Evolutionary conservation across 1,140 invertebrate genomes (phyloP).

Genomic region (Eumeta japonica): DNA sequence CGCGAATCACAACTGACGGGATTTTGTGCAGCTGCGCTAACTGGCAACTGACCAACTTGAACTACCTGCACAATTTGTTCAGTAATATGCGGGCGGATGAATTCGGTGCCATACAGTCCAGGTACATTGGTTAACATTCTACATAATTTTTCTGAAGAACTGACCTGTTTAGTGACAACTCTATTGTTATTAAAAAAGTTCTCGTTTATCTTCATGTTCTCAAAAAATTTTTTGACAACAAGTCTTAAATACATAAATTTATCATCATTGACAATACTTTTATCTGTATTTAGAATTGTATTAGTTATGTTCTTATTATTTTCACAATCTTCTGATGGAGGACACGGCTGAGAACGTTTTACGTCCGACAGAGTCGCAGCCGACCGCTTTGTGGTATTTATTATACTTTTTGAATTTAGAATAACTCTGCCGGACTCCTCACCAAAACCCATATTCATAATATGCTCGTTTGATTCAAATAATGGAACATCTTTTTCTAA

Average conservation of each 20-base stretch:
- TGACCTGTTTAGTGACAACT: too few species aligned
- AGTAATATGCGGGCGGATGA: slow-evolving; percentile 25
- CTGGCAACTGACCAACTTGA: slow-evolving; percentile 50
- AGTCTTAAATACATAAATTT: not conserved
- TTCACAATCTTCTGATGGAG: slow-evolving; percentile 28
- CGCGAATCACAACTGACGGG: slow-evolving; percentile 47
- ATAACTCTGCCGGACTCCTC: slow-evolving; percentile 58
- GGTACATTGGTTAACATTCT: slow-evolving; percentile 13
- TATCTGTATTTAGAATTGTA: not conserved
- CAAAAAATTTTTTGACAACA: not conserved
- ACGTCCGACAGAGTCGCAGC: slow-evolving; percentile 59
- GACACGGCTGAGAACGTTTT: slow-evolving; percentile 52
- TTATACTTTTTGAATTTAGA: slow-evolving; percentile 40
- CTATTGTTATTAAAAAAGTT: not conserved
- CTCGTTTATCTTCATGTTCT: not conserved
- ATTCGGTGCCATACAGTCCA: slow-evolving; percentile 27
- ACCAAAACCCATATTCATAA: slow-evolving; percentile 58
- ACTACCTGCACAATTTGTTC: slow-evolving; percentile 43
- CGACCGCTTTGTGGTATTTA: slow-evolving; percentile 43
- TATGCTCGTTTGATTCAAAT: slow-evolving; percentile 27
- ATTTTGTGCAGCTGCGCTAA: slow-evolving; percentile 48
- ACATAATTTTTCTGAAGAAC: too few species aligned
- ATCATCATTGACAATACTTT: not conserved
- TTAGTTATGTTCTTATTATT: slow-evolving; percentile 10
- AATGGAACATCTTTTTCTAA: slow-evolving; percentile 13